These are phyloP conservation scores for Psammodynastes pulverulentus DNA, from an alignment of 2,113 vertebrate genomes.

Conservation along the genomic window DNA sequence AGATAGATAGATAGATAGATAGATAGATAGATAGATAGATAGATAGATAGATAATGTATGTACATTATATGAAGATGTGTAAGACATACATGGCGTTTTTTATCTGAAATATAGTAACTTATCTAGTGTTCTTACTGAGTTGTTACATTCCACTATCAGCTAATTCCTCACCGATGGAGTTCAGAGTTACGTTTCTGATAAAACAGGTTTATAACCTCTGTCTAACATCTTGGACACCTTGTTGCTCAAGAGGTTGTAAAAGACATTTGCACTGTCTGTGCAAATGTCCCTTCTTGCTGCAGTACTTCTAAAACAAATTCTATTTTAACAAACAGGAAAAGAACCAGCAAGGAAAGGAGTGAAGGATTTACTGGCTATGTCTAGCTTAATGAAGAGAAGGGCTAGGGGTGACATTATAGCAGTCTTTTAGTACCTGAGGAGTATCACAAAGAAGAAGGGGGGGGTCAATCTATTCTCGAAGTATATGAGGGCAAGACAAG, in stretches of 20 bases:
- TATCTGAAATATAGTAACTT: not conserved
- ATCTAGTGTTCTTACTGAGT: not conserved
- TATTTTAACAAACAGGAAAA: not conserved
- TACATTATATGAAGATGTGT: not conserved
- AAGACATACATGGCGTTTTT: not conserved
- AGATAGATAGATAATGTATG: not conserved
- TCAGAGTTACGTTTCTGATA: not conserved
- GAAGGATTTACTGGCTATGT: not conserved
- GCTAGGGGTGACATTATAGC: too few species aligned
- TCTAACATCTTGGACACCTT: not conserved
- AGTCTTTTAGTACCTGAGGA: too few species aligned
- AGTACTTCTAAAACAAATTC: not conserved
- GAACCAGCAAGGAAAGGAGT: not conserved
- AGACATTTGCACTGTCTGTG: not conserved
- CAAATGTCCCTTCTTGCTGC: not conserved
- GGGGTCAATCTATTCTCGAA: too few species aligned
- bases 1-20: too few species aligned
- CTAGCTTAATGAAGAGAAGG: too few species aligned
- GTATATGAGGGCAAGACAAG: too few species aligned
- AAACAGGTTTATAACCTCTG: not conserved
- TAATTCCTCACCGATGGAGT: not conserved
- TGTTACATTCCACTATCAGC: not conserved
- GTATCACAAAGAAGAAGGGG: too few species aligned
- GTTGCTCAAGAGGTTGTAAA: not conserved
- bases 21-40: too few species aligned